Evolutionary conservation across 1,140 invertebrate genomes (phyloP), one percentile per base, ranked within the genome.

Genomic region (Luehdorfia chinensis): DNA sequence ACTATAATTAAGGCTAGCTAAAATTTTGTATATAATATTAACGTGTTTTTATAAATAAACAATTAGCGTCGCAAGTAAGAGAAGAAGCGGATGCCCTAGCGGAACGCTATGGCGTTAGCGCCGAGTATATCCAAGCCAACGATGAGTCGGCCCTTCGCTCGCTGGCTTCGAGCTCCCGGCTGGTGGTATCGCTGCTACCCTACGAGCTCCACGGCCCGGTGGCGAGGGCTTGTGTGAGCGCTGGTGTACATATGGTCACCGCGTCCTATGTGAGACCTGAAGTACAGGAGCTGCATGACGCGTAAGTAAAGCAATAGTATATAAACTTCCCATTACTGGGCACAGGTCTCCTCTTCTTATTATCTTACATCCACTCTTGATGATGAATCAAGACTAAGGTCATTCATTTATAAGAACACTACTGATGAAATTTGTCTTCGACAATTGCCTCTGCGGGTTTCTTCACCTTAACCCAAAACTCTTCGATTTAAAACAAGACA

Each of bases 171-270:
- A 43, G 57, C 0, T 57, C 75, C 0, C 61, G 81, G 0, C 63
- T 91, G 49, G 90, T 90, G 0, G 91, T 99, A 4, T 99, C 97
- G 0, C 87, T 99, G 6, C 83, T 99, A n/a, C 98, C 98, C 0
- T 98, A 97, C 66, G 87, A 91, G 1, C 87, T 98, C 7, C 98
- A 99, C 77, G 93, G 94, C 1, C 78, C 92, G 11, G 91, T 95
- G 1, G 98, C 97, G 0, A 91, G 93, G 55, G 90, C 92, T 16
- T 99, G 98, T 66, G 97, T 99, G 23, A 89, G 91, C 1, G 88
- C 94, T 43, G 91, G 92, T 30, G 94, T 92, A 0, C 96, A 99
- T 74, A 93, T 99, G 92, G 96, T 99, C 1, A 99, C 98, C 0
- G 97, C 97, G 0, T 98, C 96, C 46, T 99, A 99, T 66, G 91